Base-by-base conservation (phyloP, 1,140 invertebrate species). In the Myzus persicae region DNA sequence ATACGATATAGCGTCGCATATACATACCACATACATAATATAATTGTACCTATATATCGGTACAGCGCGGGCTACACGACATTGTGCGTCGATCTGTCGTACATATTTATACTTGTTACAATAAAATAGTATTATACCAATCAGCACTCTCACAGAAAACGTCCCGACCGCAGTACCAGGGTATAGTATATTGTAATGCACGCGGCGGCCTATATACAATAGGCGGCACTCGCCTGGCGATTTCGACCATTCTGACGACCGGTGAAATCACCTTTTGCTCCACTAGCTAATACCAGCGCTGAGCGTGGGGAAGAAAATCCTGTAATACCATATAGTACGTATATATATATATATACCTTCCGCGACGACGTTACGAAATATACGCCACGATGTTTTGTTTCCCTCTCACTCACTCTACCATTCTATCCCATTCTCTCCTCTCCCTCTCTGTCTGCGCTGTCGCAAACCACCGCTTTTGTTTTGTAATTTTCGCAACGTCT, bases 401-500 rank as follows among this genome's bases (percentile, higher is more conserved):
- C n/a, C n/a, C 31, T 76, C 4, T 76, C 26, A 67, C 26, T 31
- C 26, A 8, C 59, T 67, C 59, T n/a, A 4, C 5, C 31, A n/a
- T n/a, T n/a, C n/a, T n/a, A n/a, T n/a, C n/a, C n/a, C n/a, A n/a
- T n/a, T n/a, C 31, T 59, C 54, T 31, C 11, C 31, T n/a, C 59
- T 67, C 31, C 6, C 20, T 48, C 14, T 18, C 14, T 48, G 1
- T n/a, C 14, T 67, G n/a, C 38, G 24, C 24, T 40, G 40, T 31
- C 84, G 18, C 31, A 26, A 84, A 24, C 42, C 40, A 87, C 26
- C 26, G 42, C 42, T 91, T 81, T 91, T 81, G 67, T 91, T 76
- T 91, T 38, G 44, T 91, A 91, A 91, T 91, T 81, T 91, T 81
- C 31, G 22, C 67, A 82, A 91, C 24, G 38, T 51, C 38, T 89